Conservation (phyloP, 2,113 vertebrate species). For the Mesitornis unicolor region DNA sequence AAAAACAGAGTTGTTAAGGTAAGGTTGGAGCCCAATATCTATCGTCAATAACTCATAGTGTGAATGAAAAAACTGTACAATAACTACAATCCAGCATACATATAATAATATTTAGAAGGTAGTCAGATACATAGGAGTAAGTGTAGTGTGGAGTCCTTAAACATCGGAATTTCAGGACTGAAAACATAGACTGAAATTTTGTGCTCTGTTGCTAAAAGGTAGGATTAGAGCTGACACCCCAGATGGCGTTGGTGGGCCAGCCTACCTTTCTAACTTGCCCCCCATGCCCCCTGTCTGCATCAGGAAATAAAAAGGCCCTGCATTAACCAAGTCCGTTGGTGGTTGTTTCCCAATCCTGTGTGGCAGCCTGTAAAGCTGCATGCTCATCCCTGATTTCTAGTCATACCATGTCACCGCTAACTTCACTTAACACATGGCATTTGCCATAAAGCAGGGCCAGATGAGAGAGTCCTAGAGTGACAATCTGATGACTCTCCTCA, state of each 20-base stretch:
- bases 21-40: neutral
- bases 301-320: neutral
- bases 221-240: neutral
- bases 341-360: neutral
- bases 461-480: neutral
- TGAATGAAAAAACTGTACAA: neutral
- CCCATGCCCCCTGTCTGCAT: neutral
- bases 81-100: neutral
- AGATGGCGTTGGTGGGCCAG: neutral
- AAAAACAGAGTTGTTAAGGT: constrained; percentile 52
- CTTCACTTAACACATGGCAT: neutral
- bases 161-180: neutral
- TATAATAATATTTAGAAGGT: neutral
- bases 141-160: neutral
- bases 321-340: neutral
- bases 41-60: neutral
- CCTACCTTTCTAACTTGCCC: neutral
- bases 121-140: neutral
- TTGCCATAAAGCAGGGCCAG: neutral
- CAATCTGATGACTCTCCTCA: neutral
- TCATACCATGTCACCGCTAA: neutral
- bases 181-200: neutral
- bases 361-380: neutral
- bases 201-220: neutral
- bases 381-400: neutral